Evolutionary conservation across 92 coral and sea anemone genomes (phyloP), one percentile per base, ranked within the genome.

Genomic region (Palythoa grandiflora): DNA sequence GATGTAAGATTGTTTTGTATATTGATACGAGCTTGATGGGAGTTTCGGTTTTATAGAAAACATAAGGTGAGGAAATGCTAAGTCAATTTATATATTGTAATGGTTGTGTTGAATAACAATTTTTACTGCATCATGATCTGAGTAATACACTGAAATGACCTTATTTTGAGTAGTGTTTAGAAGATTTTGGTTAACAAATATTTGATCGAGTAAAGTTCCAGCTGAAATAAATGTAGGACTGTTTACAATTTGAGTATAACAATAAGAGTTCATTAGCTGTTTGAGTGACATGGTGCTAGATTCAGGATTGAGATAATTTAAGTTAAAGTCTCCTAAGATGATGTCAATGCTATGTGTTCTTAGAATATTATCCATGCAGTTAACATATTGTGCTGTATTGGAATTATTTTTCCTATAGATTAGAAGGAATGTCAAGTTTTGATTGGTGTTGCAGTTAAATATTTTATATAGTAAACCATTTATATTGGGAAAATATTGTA

Each of bases 121-220:
- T 60, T 72, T 83, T 13, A 89, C 88, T 51, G 68, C 80, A 83
- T 89, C 84, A 53, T 89, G 91, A 48, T 89, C 91, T 16, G 84
- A 83, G 80, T 89, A 75, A 74, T 89, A 89, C 53, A 89, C 91
- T 71, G 38, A 40, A 59, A 89, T 73, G 1, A 89, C 84, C 55
- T 44, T 20, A 63, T 60, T 89, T 89, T 89, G 66, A 38, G 65
- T 74, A 16, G 50, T 57, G 76, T 88, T 57, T 54, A 8, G 70
- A 38, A 71, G 59, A 47, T 44, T 11, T 79, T 85, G 89, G 73
- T 90, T 85, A 51, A 79, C 87, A 65, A 38, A 86, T 47, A 90
- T 79, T 52, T 86, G 92, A 53, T 90, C 92, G 54, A 90, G 55
- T 35, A 90, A 73, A 73, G 89, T 66, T 68, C 89, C 92, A 19